Evolutionary conservation across 2,797 vertebrate species (phyloP), one percentile per base, ranked within the genome.

Genomic region (Aselliscus stoliczkanus): DNA sequence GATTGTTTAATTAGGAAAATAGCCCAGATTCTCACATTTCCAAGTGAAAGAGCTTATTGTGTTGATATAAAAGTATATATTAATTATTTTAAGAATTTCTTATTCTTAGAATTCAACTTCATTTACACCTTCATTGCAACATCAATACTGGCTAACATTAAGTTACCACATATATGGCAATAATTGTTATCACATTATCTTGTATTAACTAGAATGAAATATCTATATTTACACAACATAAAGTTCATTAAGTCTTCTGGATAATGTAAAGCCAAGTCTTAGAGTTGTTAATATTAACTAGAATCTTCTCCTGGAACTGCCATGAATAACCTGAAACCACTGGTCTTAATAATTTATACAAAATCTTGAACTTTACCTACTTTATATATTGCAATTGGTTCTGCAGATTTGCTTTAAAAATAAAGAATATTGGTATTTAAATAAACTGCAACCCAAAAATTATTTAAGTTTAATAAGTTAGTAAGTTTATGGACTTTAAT

Each of bases 331-430:
- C 64, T 60, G 42, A 83, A 81, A 73, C 10, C 65, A 50, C 8
- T 34, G 60, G 64, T 34, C 17, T 87, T 80, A 82, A 17, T 84
- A 86, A 92, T 67, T 80, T 67, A 93, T 69, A 79, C 25, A 93
- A 91, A 95, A 73, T 60, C 69, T 83, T 91, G 7, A 87, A 93
- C 47, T 79, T 73, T 73, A 95, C 20, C 80, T 94, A 96, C 25
- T 76, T 93, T 82, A 93, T 3, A 75, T 70, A 93, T 5, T 93
- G 4, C 31, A 91, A 93, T 39, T 86, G 39, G 56, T 76, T 91
- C 47, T 94, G 13, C 11, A 62, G 50, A 67, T 76, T 90, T 93
- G 37, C 27, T 88, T 69, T 91, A 47, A 73, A 97, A 97, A 90
- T 86, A 93, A 95, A 95, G n/a, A 72, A 86, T 72, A 29, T 37